Evolutionary conservation across 2,113 vertebrate species (phyloP), one percentile per base, ranked within the genome.

Genomic region (Mus spicilegus): DNA sequence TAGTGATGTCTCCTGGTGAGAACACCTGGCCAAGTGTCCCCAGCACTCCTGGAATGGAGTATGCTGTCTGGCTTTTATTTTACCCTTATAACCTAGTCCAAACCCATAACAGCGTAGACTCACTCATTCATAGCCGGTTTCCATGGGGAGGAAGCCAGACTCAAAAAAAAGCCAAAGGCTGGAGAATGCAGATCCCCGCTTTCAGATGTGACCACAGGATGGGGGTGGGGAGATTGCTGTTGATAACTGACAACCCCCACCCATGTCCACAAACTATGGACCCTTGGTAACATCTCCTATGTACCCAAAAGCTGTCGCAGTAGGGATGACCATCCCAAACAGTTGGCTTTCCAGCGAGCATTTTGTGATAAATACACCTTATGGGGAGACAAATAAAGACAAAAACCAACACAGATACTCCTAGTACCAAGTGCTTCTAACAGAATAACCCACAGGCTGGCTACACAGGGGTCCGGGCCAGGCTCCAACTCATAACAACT

Each of bases 1-100:
- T 3, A 36, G 22, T 1, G 6, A 67, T 3, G 19, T 10, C 7
- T 0, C 11, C 17, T 30, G 54, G 56, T n/a, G 14, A 7, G 78
- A 54, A 72, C 30, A 86, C 30, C 17, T 70, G 2, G 69, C 82
- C 28, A 16, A 39, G 51, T 12, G 36, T 24, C 3, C 14, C 7
- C 0, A 2, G 39, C 0, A 20, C 33, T 10, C 7, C 26, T 0
- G 28, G 67, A 14, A 39, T 16, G 3, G 0, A 46, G 56, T 0
- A 0, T 20, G 0, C 1, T 5, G 24, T 11, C 28, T 42, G 0
- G n/a, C 30, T 67, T 54, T 9, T 3, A 2, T 67, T 54, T 9
- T 3, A 2, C 19, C 5, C 30, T 17, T 7, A 5, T 17, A 77
- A 30, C 3, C 5, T 9, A 4, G 26, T n/a, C 30, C 58, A n/a